Evolutionary conservation across 2,113 vertebrate genomes (phyloP).

Genomic region (Tapirus terrestris): DNA sequence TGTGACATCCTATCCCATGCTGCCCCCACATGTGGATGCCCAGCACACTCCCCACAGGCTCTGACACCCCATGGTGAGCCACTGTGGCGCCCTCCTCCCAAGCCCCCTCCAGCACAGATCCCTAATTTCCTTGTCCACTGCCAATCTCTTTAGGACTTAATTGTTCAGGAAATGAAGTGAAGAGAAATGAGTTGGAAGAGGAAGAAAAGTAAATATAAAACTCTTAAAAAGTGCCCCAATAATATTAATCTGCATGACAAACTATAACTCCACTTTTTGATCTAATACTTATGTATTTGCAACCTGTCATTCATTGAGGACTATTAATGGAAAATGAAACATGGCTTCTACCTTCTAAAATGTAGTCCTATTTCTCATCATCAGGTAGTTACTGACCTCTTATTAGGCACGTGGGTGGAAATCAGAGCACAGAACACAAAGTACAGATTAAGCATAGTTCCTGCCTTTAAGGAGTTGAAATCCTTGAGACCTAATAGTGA

Average conservation of each 20-base stretch:
- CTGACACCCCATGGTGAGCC: background rate
- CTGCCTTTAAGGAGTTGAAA: background rate
- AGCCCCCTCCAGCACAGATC: fast-evolving
- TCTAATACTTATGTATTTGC: background rate
- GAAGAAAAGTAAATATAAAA: background rate
- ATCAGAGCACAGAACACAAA: background rate
- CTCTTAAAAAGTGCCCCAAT: background rate
- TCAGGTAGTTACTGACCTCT: background rate
- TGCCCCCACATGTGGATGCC: fast-evolving
- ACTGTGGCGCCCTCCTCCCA: background rate
- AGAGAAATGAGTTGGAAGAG: background rate
- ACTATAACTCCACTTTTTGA: background rate
- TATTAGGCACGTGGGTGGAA: background rate
- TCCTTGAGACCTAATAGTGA: background rate
- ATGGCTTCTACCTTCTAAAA: background rate
- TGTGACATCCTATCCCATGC: background rate
- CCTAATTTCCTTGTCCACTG: background rate
- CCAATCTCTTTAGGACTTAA: background rate
- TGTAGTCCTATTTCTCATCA: background rate
- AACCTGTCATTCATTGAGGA: background rate
- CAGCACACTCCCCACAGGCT: too few relatives aligned
- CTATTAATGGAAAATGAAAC: background rate
- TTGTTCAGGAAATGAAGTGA: background rate
- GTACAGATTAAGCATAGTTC: background rate
- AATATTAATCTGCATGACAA: background rate